Evolutionary conservation across 2,113 vertebrate genomes (phyloP).

Genomic region (Sialia sialis): DNA sequence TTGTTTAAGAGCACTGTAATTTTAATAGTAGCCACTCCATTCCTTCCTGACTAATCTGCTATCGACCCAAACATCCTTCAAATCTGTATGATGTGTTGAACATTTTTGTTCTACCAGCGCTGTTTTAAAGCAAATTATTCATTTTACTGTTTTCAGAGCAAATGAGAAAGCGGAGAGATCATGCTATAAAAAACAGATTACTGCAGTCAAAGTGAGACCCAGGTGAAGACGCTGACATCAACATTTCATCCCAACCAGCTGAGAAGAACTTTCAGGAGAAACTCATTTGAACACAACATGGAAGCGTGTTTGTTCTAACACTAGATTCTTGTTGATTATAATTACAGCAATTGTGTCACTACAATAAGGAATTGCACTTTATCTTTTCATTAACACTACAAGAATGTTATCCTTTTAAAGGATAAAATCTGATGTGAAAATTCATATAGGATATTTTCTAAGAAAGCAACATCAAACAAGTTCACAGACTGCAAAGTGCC

Average conservation of each 20-base stretch:
- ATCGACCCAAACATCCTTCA: background rate
- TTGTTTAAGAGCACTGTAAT: background rate
- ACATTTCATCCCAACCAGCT: background rate
- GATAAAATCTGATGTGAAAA: background rate
- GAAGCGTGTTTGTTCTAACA: background rate
- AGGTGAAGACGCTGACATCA: background rate
- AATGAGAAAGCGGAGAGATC: background rate
- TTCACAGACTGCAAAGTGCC: background rate
- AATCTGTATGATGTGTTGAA: background rate
- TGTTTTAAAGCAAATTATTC: background rate
- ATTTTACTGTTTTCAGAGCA: background rate
- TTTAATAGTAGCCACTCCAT: background rate
- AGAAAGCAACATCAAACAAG: background rate
- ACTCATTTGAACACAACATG: background rate
- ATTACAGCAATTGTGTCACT: background rate
- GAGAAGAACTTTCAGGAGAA: background rate
- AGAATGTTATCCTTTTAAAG: background rate
- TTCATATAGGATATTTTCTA: background rate
- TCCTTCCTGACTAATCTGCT: background rate
- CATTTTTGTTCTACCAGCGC: background rate
- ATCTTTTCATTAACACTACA: background rate
- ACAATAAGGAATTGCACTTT: background rate
- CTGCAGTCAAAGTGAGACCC: background rate
- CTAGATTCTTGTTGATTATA: background rate
- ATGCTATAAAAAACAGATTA: background rate